Percentiles rank a stretch among this genome's conserved stretches.
Evolutionary conservation across 1,140 invertebrate genomes (phyloP).

Genomic region (Amyelois transitella): DNA sequence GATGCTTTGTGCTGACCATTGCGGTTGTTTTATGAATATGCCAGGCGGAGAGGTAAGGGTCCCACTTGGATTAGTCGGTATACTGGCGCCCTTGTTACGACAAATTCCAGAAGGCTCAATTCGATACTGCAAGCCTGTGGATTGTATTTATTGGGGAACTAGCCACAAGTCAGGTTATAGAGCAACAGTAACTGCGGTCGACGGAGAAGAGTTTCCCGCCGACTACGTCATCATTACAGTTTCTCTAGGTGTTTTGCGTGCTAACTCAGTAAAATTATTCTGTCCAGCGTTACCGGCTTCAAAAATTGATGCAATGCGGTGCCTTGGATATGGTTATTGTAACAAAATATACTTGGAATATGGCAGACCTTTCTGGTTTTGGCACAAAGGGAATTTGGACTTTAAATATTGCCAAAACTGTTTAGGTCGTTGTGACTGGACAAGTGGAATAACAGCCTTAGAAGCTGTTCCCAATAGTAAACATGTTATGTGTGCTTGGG

Average conservation of each 20-base stretch:
- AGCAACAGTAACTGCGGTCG: conserved; percentile 76
- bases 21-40: conserved; percentile 78
- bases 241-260: conserved; percentile 84
- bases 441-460: conserved; percentile 76
- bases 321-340: conserved; percentile 80
- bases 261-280: conserved; percentile 80
- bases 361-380: conserved; percentile 82
- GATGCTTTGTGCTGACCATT: conserved; percentile 77
- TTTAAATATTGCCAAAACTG: conserved; percentile 76
- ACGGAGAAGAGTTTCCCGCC: conserved; percentile 81
- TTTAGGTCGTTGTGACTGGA: conserved; percentile 77
- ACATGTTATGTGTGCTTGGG: conserved; percentile 76
- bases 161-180: conserved; percentile 65
- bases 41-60: conserved; percentile 78
- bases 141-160: conserved; percentile 77
- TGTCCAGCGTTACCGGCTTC: conserved; percentile 80
- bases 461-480: conserved; percentile 78
- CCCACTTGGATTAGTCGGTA: conserved; percentile 77
- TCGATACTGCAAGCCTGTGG: conserved; percentile 78
- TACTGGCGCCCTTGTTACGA: conserved; percentile 77
- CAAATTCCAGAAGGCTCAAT: conserved; percentile 76
- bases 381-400: conserved; percentile 75
- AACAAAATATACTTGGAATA: conserved; percentile 88
- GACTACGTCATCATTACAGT: conserved; percentile 86
- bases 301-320: conserved; percentile 82